Evolutionary conservation across 2,888 invertebrate species (phyloP).

Genomic region (Diarsia mendica): DNA sequence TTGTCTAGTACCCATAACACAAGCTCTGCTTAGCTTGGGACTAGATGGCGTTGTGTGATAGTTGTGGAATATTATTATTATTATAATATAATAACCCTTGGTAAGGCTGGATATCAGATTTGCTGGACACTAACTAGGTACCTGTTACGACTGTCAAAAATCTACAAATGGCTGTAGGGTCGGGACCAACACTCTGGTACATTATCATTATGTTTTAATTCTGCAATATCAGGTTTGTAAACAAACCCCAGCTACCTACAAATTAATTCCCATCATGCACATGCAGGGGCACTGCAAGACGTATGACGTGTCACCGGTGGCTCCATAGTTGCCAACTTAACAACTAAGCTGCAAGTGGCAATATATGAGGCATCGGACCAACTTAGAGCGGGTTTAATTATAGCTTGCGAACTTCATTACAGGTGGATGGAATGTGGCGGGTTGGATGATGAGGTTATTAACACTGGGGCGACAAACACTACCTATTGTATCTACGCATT

Average conservation of each 20-base stretch:
- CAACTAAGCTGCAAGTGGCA: conserved; percentile 27
- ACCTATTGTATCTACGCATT: too few relatives aligned
- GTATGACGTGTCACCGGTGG: conserved; percentile 38
- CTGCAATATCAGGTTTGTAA: not conserved
- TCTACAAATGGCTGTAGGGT: too few relatives aligned
- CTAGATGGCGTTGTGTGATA: too few relatives aligned
- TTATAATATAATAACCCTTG: too few relatives aligned
- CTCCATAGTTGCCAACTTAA: conserved; percentile 2
- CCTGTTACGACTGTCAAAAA: too few relatives aligned
- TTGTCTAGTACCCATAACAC: too few relatives aligned
- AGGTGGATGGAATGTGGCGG: not conserved
- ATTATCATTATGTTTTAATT: too few relatives aligned
- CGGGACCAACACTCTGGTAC: too few relatives aligned
- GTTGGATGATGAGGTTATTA: not conserved
- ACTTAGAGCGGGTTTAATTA: conserved; percentile 54
- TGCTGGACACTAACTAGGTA: too few relatives aligned
- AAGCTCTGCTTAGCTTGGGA: too few relatives aligned
- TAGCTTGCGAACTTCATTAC: conserved; percentile 37
- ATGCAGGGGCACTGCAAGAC: conserved; percentile 23
- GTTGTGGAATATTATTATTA: too few relatives aligned
- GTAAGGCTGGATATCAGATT: too few relatives aligned
- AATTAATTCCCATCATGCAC: conserved; percentile 23
- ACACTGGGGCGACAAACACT: not conserved
- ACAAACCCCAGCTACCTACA: not conserved
- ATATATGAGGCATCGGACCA: conserved; percentile 48